Evolutionary conservation across 2,888 invertebrate species (phyloP), one percentile per base, ranked within the genome.

Genomic region (Pollenia labialis): DNA sequence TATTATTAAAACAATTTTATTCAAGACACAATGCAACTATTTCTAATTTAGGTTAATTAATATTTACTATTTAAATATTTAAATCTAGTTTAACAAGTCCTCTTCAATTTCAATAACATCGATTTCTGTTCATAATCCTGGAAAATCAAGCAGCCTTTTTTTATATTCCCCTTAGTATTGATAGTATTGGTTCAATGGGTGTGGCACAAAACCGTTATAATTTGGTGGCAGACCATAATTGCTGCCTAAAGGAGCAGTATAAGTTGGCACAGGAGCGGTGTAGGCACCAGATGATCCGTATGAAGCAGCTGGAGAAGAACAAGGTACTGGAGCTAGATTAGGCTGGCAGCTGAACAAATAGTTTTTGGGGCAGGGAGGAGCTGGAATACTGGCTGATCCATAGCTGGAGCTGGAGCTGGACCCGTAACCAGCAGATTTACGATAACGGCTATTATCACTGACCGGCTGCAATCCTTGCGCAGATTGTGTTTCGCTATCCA

Each of bases 271-370:
- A 66, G 89, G 90, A 48, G 91, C 90, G n/a, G 92, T 92, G 86
- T 92, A 92, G 64, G 92, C 89, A 9, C 91, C 92, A 46, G 68
- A 68, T 6, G 56, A n/a, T 2, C 44, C 56, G 52, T 85, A 85
- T n/a, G 91, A 89, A 54, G 88, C 87, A 76, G 90, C 87, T 64
- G 89, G 85, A 0, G 89, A 85, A 8, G 90, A 82, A 87, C 92
- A 92, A 71, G 92, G 91, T 58, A 90, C 92, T 82, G 91, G 91
- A 83, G 90, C 89, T 64, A 92, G 84, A 0, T 89, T 89, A 69
- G 93, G 92, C 52, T 90, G 89, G 88, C 92, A 92, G 80, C 93
- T 92, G 85, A 92, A 90, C 75, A 92, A 81, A 69, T 91, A 91
- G 87, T 91, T 91, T 80, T 90, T 91, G 46, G 92, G 90, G 85